These are phyloP conservation scores for Luidia sarsii DNA, from an alignment of 53 echinoderm and acorn worm genomes.

Conservation along the genomic window DNA sequence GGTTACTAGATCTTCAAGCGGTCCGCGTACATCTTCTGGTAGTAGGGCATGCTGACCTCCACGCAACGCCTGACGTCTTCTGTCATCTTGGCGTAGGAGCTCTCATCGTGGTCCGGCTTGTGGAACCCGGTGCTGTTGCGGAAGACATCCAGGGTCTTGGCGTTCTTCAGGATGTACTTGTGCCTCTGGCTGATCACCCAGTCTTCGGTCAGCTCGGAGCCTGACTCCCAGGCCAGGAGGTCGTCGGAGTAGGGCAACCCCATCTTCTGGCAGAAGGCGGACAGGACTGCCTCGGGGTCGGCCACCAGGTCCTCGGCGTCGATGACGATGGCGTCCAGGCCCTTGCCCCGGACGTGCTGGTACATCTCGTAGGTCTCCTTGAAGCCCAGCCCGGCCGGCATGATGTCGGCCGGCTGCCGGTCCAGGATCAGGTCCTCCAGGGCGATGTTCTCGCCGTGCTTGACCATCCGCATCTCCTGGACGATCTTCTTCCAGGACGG, in stretches of 20 bases:
- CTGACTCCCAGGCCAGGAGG: slow-evolving; percentile 43
- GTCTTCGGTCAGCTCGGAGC: background rate
- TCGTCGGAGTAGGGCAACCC: slow-evolving; percentile 22
- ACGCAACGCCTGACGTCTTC: slow-evolving; percentile 48
- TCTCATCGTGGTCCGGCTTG: background rate
- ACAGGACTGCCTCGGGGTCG: slow-evolving; percentile 27
- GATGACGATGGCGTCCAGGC: slow-evolving; percentile 48
- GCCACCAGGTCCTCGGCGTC: slow-evolving; percentile 46
- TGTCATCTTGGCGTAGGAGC: slow-evolving; percentile 6
- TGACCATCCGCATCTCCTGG: slow-evolving; percentile 19
- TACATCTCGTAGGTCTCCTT: slow-evolving; percentile 36
- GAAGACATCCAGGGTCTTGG: slow-evolving; percentile 33
- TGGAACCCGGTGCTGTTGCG: slow-evolving; percentile 45
- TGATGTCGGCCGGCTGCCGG: slow-evolving; percentile 30
- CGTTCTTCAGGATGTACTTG: slow-evolving; percentile 33
- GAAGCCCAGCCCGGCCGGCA: slow-evolving; percentile 33
- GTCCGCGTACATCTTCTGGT: slow-evolving; percentile 41
- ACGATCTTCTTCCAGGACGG: slow-evolving; percentile 53
- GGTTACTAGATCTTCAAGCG: slow-evolving; percentile 33
- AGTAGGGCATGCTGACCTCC: slow-evolving; percentile 50
- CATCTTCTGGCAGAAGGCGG: slow-evolving; percentile 30
- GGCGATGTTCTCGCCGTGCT: slow-evolving; percentile 1
- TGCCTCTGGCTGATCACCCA: slow-evolving; percentile 50
- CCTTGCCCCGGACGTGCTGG: slow-evolving; percentile 26
- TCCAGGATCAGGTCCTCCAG: slow-evolving; percentile 34